phyloP scores from a whole-genome alignment of 2,888 invertebrate species.

The Agrotis segetum region DNA sequence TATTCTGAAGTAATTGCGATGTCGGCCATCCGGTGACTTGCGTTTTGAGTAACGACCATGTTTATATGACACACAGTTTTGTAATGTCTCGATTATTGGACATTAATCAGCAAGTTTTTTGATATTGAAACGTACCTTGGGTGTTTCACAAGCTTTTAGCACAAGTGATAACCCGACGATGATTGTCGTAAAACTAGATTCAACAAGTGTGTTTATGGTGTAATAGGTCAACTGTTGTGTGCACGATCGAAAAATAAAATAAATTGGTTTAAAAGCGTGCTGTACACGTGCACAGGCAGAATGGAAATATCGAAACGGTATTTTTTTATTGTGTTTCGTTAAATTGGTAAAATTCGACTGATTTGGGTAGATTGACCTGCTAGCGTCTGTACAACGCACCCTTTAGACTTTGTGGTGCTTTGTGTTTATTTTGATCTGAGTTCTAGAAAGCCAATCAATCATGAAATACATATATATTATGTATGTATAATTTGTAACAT shows the following conservation, averaged over 20 bases:
- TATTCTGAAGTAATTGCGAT: conserved; percentile 50
- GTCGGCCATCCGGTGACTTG: conserved; percentile 52
- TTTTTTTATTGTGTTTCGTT: too few relatives aligned
- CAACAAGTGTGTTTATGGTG: conserved; percentile 35
- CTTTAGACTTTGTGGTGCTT: not conserved
- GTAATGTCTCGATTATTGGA: conserved; percentile 36
- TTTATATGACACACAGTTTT: conserved; percentile 49
- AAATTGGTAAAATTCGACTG: too few relatives aligned
- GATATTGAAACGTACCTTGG: conserved; percentile 39
- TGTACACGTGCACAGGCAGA: not conserved
- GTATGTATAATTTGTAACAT: too few relatives aligned
- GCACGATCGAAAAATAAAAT: not conserved
- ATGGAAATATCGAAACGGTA: too few relatives aligned
- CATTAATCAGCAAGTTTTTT: conserved; percentile 47
- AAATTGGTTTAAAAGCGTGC: not conserved
- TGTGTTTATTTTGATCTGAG: too few relatives aligned
- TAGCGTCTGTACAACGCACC: not conserved
- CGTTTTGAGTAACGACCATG: conserved; percentile 43
- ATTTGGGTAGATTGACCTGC: too few relatives aligned
- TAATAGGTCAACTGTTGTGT: conserved; percentile 28
- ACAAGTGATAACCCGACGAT: conserved; percentile 40
- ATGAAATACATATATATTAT: not conserved
- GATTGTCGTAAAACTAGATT: conserved; percentile 29
- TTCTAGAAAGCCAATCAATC: not conserved
- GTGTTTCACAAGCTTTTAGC: conserved; percentile 44